Evolutionary conservation across 2,113 vertebrate genomes (phyloP).

Genomic region (Sporophila hypoxantha): DNA sequence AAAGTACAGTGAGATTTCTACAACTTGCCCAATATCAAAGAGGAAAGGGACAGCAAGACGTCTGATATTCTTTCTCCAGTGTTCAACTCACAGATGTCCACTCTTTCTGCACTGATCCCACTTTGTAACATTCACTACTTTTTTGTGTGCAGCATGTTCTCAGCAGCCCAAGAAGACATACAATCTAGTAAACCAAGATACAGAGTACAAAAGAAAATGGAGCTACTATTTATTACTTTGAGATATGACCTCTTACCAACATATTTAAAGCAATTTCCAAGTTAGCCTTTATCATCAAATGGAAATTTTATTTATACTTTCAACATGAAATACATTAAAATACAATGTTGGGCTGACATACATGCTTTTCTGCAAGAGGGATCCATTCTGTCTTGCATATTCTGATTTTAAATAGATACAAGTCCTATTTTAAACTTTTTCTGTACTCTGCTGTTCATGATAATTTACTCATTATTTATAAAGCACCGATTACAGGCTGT

Average conservation of each 20-base stretch:
- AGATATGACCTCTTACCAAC: neutral
- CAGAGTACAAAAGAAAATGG: neutral
- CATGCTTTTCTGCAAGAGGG: conserved; percentile 2
- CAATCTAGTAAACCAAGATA: neutral
- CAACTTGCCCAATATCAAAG: neutral
- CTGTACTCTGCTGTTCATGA: neutral
- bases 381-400: neutral
- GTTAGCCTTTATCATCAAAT: conserved; percentile 13
- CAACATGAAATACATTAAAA: conserved; percentile 33
- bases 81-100: neutral
- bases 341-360: neutral
- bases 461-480: conserved; percentile 28
- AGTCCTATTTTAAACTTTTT: neutral
- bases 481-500: neutral
- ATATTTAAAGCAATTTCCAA: neutral
- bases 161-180: neutral
- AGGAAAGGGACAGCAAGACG: neutral
- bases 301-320: conserved; percentile 51
- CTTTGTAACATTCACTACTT: neutral
- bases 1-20: neutral
- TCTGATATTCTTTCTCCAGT: neutral
- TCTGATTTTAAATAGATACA: neutral
- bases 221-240: neutral
- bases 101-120: neutral
- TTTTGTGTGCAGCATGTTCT: neutral